Evolutionary conservation across 2,888 invertebrate species (phyloP).

Genomic region (Craniophora ligustri): DNA sequence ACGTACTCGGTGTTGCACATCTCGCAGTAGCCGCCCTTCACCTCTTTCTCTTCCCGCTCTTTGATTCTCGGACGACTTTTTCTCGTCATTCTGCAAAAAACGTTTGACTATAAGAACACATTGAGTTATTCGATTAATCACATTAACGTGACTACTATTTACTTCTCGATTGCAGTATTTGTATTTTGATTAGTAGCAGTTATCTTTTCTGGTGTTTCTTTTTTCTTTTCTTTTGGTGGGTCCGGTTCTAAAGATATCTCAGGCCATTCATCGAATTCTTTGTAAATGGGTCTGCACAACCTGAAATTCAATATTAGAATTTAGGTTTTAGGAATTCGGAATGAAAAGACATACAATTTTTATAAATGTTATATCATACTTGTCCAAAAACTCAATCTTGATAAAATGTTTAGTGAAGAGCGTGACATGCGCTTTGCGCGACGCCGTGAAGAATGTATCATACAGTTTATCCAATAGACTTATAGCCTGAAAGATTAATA

Average conservation of each 20-base stretch:
- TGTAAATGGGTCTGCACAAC: slow-evolving; percentile 89
- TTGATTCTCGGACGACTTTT: slow-evolving; percentile 83
- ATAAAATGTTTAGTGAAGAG: slow-evolving; percentile 91
- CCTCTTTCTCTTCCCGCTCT: slow-evolving; percentile 79
- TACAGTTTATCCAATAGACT: slow-evolving; percentile 91
- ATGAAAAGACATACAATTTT: slow-evolving; percentile 43
- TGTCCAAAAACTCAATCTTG: slow-evolving; percentile 92
- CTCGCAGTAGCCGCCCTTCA: slow-evolving; percentile 92
- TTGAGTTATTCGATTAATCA: slow-evolving; percentile 7
- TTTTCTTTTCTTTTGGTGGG: slow-evolving; percentile 76
- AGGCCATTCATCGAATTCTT: slow-evolving; percentile 91
- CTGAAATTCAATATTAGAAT: slow-evolving; percentile 68
- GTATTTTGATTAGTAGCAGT: slow-evolving; percentile 60
- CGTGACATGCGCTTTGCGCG: slow-evolving; percentile 88
- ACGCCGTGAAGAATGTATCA: slow-evolving; percentile 86
- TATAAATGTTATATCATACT: slow-evolving; percentile 83
- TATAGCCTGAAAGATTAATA: slow-evolving; percentile 89
- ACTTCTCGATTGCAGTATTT: slow-evolving; percentile 69
- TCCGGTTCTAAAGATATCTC: slow-evolving; percentile 83
- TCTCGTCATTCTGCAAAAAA: slow-evolving; percentile 86
- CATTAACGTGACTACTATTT: slow-evolving; percentile 53
- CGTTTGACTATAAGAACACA: slow-evolving; percentile 24
- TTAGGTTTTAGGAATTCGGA: slow-evolving; percentile 47
- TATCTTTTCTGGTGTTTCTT: slow-evolving; percentile 67
- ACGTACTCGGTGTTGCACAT: slow-evolving; percentile 93